Evolutionary conservation across 2,888 invertebrate genomes (phyloP), one percentile per base, ranked within the genome.

Genomic region (Mechanitis messenoides): DNA sequence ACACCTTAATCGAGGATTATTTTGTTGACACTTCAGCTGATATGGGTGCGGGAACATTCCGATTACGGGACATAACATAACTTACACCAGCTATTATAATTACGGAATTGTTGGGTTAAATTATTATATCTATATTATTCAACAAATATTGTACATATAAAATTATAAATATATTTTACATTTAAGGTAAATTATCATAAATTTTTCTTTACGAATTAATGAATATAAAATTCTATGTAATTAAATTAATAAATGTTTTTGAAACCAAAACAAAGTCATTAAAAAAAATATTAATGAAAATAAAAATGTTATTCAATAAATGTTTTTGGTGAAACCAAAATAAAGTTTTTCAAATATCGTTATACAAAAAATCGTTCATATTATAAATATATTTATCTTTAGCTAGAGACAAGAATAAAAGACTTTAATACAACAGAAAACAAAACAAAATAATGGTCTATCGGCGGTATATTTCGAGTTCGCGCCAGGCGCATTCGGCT

Each of bases 401-500:
- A 45, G 55, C 55, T 55, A 58, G 53, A 59, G 46, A 54, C 47
- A 59, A 61, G 42, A 35, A 54, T 11, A 55, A 53, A 62, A 60
- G 47, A 54, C 60, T 58, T 47, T 45, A 55, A 56, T 56, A 61
- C 56, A 60, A 61, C 57, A 62, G 38, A 66, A 69, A 67, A 67
- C 67, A 69, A 71, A 66, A 76, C 75, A 74, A 75, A 79, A 78
- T 80, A 84, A 85, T 81, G 79, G 76, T 67, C 67, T 72, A 74
- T 70, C 71, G 73, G 75, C 71, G n/a, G 70, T 76, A 80, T 80
- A 83, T 83, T 76, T 76, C 69, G 75, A 72, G 72, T 73, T 73
- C 74, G 74, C 73, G 75, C 76, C 75, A 76, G 79, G 80, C 78
- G 82, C 83, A 78, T 77, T 80, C 82, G 78, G 66, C 75, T 81